phyloP scores from a whole-genome alignment of 1,140 invertebrate species.

The Schlechtendalia chinensis region DNA sequence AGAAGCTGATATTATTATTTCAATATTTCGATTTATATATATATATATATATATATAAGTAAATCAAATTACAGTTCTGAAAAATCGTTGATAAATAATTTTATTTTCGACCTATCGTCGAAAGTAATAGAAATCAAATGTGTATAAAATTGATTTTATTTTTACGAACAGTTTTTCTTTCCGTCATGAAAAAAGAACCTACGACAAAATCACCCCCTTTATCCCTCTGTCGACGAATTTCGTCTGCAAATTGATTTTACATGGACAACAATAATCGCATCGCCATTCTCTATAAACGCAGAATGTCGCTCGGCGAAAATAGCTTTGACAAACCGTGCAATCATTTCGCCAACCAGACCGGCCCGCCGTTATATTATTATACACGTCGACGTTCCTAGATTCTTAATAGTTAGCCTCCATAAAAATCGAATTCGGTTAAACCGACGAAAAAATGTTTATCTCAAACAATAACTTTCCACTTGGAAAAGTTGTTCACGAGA shows the following conservation, averaged over 20 bases:
- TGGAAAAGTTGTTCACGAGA: background rate
- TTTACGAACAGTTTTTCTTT: too few relatives aligned
- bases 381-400: background rate
- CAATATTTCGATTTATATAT: too few relatives aligned
- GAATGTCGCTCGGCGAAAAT: constrained; percentile 3
- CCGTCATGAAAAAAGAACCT: background rate
- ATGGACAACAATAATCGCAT: background rate
- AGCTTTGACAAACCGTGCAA: background rate
- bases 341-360: constrained; percentile 16
- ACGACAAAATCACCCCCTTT: too few relatives aligned
- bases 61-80: background rate
- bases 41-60: background rate
- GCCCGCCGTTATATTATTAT: background rate
- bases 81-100: background rate
- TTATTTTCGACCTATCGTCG: too few relatives aligned
- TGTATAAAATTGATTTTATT: too few relatives aligned
- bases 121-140: too few relatives aligned
- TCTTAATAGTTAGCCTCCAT: background rate
- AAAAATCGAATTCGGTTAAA: background rate
- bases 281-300: background rate
- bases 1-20: background rate
- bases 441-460: background rate
- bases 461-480: constrained; percentile 16
- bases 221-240: background rate
- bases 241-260: background rate